A percentile compares a stretch with the other conserved stretches of the same genome.
These are phyloP conservation scores for Napeogenes sylphis DNA, from an alignment of 2,888 invertebrate species.

Conservation along the genomic window DNA sequence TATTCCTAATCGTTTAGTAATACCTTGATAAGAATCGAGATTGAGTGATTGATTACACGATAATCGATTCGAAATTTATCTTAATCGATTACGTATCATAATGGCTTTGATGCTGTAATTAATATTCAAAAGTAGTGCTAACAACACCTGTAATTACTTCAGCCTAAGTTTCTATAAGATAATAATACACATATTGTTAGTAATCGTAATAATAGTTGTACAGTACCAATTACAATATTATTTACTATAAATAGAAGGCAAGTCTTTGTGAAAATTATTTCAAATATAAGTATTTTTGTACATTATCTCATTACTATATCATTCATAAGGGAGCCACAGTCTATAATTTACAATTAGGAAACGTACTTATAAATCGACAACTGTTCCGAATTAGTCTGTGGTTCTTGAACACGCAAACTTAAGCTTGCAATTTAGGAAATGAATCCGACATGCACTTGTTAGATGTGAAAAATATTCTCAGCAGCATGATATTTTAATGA, in stretches of 20 bases:
- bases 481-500: neutral
- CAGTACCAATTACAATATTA: too few relatives aligned
- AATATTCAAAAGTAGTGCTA: conserved; percentile 27
- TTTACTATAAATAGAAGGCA: too few relatives aligned
- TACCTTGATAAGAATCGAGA: conserved; percentile 53
- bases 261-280: too few relatives aligned
- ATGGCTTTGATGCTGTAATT: conserved; percentile 22
- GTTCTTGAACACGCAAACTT: conserved; percentile 6
- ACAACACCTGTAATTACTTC: conserved; percentile 27
- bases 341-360: conserved; percentile 6
- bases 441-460: conserved; percentile 1
- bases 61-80: conserved; percentile 40
- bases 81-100: conserved; percentile 25
- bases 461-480: neutral
- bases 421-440: conserved; percentile 6
- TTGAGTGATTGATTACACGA: conserved; percentile 62
- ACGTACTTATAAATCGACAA: conserved; percentile 5
- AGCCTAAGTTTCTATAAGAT: too few relatives aligned
- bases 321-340: neutral
- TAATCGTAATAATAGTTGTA: too few relatives aligned
- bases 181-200: too few relatives aligned
- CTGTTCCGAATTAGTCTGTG: conserved; percentile 4
- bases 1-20: conserved; percentile 67
- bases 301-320: neutral
- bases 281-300: neutral